Base-by-base conservation (phyloP, 2,888 invertebrate genomes). In the Hylaea fasciaria region DNA sequence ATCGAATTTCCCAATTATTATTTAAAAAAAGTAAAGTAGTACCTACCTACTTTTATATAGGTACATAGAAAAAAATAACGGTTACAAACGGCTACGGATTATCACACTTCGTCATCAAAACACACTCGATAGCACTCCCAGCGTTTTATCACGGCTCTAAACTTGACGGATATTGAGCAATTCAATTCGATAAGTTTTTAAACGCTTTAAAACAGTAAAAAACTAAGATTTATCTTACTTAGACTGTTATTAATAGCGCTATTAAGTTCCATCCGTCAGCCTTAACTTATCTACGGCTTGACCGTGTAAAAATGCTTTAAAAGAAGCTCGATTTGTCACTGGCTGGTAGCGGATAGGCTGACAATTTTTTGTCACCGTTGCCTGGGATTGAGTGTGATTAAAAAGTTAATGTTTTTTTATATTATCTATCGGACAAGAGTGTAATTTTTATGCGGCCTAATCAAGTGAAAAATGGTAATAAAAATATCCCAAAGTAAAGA, bases 231-330 rank as follows among this genome's bases (percentile, higher is more conserved):
- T 79, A 81, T 85, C 81, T 80, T 64, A 64, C 61, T 66, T 58
- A 71, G 77, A 80, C 77, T 70, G 61, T 66, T 79, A 85, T 85
- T 83, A 86, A 87, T 87, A 70, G 78, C 63, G 65, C 77, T 77
- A 84, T 87, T 87, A 86, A 70, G 63, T 58, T 55, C 71, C 76
- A 81, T 82, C 80, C 76, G 72, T 85, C 83, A 77, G 70, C 72
- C 70, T 70, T 64, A 71, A 78, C 71, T 79, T 83, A 84, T 82
- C 85, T 80, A 63, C 64, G 49, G 54, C 51, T 56, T 70, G 69
- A 72, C 77, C 78, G 76, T 78, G 80, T 81, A 77, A 73, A 62
- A 81, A 81, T 80, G 72, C 72, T 61, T 61, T 68, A 44, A 53
- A 65, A 68, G 57, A 62, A 57, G 50, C 57, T 45, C 78, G 69